Evolutionary conservation across 2,888 invertebrate genomes (phyloP).

Genomic region (Tridacna gigas): DNA sequence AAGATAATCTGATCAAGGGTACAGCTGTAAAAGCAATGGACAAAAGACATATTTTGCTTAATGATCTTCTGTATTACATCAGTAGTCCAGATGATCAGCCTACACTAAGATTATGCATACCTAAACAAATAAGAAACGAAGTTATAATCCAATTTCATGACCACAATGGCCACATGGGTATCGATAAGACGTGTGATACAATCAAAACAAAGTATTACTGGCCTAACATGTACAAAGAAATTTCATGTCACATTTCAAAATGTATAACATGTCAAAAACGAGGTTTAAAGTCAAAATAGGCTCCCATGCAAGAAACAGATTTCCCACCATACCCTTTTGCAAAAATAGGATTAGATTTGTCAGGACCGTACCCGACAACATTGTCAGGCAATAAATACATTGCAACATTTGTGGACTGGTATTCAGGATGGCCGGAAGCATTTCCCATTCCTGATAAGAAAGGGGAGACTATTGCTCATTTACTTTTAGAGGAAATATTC

Average conservation of each 20-base stretch:
- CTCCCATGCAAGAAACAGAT: slow-evolving; percentile 34
- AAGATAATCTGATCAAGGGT: slow-evolving; percentile 12
- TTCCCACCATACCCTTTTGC: slow-evolving; percentile 44
- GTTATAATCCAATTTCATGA: neutral
- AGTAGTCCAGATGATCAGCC: slow-evolving; percentile 53
- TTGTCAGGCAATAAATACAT: slow-evolving; percentile 38
- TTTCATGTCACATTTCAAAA: slow-evolving; percentile 30
- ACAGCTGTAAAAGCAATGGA: slow-evolving; percentile 2
- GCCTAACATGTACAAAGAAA: slow-evolving; percentile 53
- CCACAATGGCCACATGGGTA: neutral
- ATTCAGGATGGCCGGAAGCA: neutral
- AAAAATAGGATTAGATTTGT: slow-evolving; percentile 36
- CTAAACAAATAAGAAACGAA: neutral
- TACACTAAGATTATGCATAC: neutral
- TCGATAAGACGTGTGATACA: slow-evolving; percentile 1
- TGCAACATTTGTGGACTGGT: slow-evolving; percentile 33
- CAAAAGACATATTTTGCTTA: slow-evolving; percentile 35
- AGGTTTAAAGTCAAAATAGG: neutral
- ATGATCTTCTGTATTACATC: slow-evolving; percentile 52
- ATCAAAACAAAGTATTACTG: slow-evolving; percentile 16
- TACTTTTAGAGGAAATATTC: slow-evolving; percentile 54
- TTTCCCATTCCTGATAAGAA: neutral
- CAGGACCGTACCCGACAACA: slow-evolving; percentile 33
- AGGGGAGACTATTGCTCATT: slow-evolving; percentile 36
- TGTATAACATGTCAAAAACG: slow-evolving; percentile 46